Evolutionary conservation across 2,888 invertebrate species (phyloP), one percentile per base, ranked within the genome.

Genomic region (Ellobium chinense): DNA sequence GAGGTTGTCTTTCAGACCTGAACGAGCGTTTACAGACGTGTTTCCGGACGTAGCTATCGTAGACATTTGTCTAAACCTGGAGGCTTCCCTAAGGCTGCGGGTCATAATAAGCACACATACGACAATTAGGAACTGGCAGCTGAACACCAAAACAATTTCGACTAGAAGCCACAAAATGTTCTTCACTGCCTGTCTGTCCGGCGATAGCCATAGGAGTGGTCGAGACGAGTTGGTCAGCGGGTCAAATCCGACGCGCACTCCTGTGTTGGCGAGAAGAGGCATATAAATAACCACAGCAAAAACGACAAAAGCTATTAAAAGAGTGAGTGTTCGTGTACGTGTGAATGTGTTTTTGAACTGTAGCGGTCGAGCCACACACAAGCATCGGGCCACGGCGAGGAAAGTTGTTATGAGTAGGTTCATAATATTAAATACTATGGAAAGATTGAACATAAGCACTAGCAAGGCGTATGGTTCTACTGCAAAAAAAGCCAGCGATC

Each of bases 281-380:
- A 36, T 34, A 18, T 73, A 60, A 9, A 60, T 12, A 1, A 27
- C 27, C 14, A 37, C 60, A 4, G 73, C n/a, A 24, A 73, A 60
- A 0, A 34, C 1, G 14, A 58, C 27, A 2, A 73, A 37, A 21
- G 21, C n/a, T 24, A 62, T 1, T 0, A 73, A 27, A 18, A 34
- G 21, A 2, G 37, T 9, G 1, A 18, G 37, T 5, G 62, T 36
- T n/a, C 60, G 1, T 34, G 1, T 4, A 9, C 31, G 27, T 2
- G 72, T 72, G 56, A 72, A 72, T 1, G 14, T n/a, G 36, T 34
- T 29, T 21, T 58, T 72, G 56, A 72, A 72, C 27, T 72, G 72
- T 1, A 72, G 72, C 7, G 58, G 72, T 34, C 1, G 24, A 34
- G 58, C 58, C 21, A 72, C 72, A 24, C 72, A 72, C 27, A 34